A percentile compares a stretch with the other conserved stretches of the same genome.
phyloP scores from a whole-genome alignment of 2,113 vertebrate species.

The Muntiacus reevesi region DNA sequence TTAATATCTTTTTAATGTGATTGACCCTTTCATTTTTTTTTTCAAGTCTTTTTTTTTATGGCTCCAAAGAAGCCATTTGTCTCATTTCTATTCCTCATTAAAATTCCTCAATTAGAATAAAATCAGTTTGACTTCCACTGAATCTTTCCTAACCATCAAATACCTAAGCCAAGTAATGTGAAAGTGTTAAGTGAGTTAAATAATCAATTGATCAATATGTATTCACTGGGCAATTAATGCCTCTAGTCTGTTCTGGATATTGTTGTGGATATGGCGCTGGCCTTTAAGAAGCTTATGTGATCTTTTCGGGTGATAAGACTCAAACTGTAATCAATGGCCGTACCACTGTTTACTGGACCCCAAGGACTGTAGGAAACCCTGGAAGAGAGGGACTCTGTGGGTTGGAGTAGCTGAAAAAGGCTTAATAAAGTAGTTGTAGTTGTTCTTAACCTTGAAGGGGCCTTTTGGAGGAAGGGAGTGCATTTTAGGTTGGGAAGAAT shows the following conservation, averaged over 20 bases:
- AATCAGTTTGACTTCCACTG: constrained; percentile 57
- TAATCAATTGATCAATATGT: constrained; percentile 73
- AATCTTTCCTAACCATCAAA: constrained; percentile 56
- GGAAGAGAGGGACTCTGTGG: not conserved
- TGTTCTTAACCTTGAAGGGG: not conserved
- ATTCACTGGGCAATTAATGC: constrained; percentile 70
- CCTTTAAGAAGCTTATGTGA: constrained; percentile 66
- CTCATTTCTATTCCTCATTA: constrained; percentile 49
- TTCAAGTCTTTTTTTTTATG: constrained; percentile 48
- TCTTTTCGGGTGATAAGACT: constrained; percentile 61
- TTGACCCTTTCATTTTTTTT: constrained; percentile 34
- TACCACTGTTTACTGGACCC: constrained; percentile 45
- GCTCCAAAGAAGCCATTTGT: constrained; percentile 33
- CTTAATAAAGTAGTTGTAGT: not conserved
- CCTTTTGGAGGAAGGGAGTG: not conserved
- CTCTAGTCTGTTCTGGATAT: constrained; percentile 49
- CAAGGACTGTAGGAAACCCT: not conserved
- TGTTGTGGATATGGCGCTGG: constrained; percentile 41
- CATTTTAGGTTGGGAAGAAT: not conserved
- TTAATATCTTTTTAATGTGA: constrained; percentile 23
- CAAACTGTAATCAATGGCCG: constrained; percentile 59
- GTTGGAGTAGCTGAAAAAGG: not conserved
- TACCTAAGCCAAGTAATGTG: constrained; percentile 63
- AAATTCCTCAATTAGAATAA: constrained; percentile 44
- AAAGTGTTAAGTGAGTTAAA: constrained; percentile 74